Conservation (phyloP, 2,797 vertebrate genomes). For the Chloroceryle amazona region DNA sequence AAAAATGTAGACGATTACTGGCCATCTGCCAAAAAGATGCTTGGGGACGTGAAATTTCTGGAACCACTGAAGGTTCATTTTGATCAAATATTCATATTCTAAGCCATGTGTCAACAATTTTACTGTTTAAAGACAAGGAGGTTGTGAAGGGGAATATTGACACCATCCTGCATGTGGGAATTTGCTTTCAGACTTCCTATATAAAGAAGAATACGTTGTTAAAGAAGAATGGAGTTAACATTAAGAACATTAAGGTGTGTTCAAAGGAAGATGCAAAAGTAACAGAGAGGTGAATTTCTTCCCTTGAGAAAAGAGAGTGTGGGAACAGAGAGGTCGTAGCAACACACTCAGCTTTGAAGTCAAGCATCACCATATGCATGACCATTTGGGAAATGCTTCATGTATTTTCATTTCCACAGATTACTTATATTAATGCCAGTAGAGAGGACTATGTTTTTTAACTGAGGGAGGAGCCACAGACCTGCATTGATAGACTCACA, state of each 20-base stretch:
- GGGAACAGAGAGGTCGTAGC: neutral
- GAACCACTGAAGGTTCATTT: constrained; percentile 72
- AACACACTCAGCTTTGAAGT: constrained; percentile 50
- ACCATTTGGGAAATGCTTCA: constrained; percentile 42
- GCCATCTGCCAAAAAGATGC: constrained; percentile 75
- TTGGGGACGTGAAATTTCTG: constrained; percentile 70
- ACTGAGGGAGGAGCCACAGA: neutral
- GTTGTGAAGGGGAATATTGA: constrained; percentile 35
- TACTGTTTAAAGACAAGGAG: constrained; percentile 47
- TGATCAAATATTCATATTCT: constrained; percentile 75
- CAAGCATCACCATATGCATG: constrained; percentile 5
- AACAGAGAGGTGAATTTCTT: neutral
- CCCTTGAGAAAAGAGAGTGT: neutral
- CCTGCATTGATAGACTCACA: neutral
- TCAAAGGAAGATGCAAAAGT: constrained; percentile 13
- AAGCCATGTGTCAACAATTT: constrained; percentile 57
- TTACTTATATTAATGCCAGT: neutral
- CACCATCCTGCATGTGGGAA: neutral
- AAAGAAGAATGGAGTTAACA: neutral
- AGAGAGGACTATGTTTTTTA: neutral
- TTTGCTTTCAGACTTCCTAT: constrained; percentile 30
- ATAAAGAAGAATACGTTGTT: neutral
- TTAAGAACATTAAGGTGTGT: neutral
- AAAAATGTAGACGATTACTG: constrained; percentile 76
- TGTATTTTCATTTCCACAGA: constrained; percentile 41